Evolutionary conservation across 1,140 invertebrate species (phyloP), one percentile per base, ranked within the genome.

Genomic region (Mercenaria mercenaria): DNA sequence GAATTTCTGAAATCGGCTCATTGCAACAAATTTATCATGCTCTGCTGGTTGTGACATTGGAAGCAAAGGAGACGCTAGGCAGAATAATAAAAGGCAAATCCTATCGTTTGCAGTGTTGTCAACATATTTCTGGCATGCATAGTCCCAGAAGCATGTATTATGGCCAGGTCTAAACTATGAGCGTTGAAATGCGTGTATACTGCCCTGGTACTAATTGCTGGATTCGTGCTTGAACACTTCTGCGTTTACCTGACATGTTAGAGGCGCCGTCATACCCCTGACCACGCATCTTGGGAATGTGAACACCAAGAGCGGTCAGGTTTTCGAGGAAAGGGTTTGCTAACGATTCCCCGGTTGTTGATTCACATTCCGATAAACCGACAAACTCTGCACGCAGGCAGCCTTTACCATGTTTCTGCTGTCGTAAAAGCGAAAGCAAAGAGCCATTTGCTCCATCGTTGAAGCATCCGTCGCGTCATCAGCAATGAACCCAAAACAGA

Each of bases 181-280:
- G 72, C 72, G 6, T 32, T 11, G n/a, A 8, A n/a, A 34, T 67
- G 64, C 10, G 64, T 67, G 32, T 67, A 67, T 11, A 67, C 8
- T 11, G 64, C 64, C n/a, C 10, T 50, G 47, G 47, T 8, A 11
- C 10, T 26, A 26, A 11, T 13, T 67, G 10, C 32, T 34, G 8
- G 32, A 67, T 67, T 15, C 64, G 64, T 10, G 64, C 64, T n/a
- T 67, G 72, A 34, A 76, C 72, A 34, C 72, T 32, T 26, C 6
- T 8, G 37, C 18, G 11, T 76, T 76, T 76, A 8, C 72, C 72
- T 8, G 72, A 76, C 37, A 76, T 76, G 39, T 76, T 76, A 43
- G 72, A 76, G 13, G 72, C 72, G 20, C 72, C 72, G 26, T 76
- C 72, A 26, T 76, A 76, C 8, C 72, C 72, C 39, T 76, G 72